These are phyloP conservation scores for Vidua chalybeata DNA, from an alignment of 2,113 vertebrate species.

Conservation along the genomic window DNA sequence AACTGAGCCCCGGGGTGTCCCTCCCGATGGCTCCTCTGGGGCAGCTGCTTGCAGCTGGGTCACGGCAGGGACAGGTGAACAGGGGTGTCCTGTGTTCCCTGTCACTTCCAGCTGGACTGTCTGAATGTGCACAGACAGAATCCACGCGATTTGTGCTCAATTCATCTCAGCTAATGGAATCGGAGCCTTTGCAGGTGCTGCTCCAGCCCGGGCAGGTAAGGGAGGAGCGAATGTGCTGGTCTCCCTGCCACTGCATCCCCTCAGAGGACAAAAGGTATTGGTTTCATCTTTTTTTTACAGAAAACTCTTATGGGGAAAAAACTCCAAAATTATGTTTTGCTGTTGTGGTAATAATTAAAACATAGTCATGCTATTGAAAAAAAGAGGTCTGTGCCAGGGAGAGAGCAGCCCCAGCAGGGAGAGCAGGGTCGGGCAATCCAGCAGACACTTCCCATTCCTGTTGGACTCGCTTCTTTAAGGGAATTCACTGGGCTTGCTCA, in stretches of 20 bases:
- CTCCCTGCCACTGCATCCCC: neutral
- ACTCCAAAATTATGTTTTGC: neutral
- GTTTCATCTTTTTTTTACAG: neutral
- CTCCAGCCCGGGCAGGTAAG: accelerated
- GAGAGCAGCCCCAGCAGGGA: neutral
- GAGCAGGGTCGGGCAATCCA: too few relatives aligned
- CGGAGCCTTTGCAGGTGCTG: neutral
- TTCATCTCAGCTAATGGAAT: neutral
- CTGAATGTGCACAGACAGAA: neutral
- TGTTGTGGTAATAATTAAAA: neutral
- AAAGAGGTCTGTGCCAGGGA: neutral
- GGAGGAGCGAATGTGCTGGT: accelerated
- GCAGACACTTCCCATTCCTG: neutral
- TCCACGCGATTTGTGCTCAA: neutral
- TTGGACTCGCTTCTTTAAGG: neutral
- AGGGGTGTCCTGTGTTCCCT: neutral
- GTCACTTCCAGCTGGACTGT: neutral
- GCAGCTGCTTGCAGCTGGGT: neutral
- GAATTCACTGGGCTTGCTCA: neutral
- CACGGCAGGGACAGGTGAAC: neutral
- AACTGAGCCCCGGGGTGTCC: neutral
- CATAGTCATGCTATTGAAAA: accelerated
- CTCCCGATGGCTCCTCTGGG: neutral
- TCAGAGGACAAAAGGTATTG: neutral
- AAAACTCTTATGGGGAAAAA: neutral